Evolutionary conservation across 2,888 invertebrate species (phyloP), one percentile per base, ranked within the genome.

Genomic region (Ganaspis brasiliensis): DNA sequence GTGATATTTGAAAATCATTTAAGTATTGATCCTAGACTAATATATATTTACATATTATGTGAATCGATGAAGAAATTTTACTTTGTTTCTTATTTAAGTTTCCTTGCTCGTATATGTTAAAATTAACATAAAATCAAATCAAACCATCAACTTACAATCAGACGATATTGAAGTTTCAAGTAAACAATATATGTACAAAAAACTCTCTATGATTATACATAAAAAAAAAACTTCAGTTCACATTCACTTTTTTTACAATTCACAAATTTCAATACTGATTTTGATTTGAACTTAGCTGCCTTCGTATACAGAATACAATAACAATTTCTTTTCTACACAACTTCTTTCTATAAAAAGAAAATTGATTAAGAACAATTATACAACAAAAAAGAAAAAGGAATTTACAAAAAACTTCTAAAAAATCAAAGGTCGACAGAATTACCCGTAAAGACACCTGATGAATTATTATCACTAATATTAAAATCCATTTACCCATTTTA

Each of bases 21-120:
- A 67, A 71, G 77, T 84, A 77, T 74, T 80, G 73, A 72, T 82
- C 79, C 45, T 71, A 59, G 59, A 73, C 37, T 74, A 75, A 56
- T 56, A 78, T 71, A 79, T 80, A 82, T 75, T 56, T 80, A 79
- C 79, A 82, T 52, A 40, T 67, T 57, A 37, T 76, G 26, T 26
- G 26, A 24, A 21, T 31, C 31, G n/a, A 14, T 14, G 40, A 19
- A 8, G 24, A 40, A 40, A 40, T 35, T 14, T 12, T 21, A 45
- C 12, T 40, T 40, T 67, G 5, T 45, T 67, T 67, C n/a, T 45
- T 40, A 45, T 21, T 45, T 63, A 67, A 45, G 45, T 45, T 67
- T 21, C 40, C 40, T 40, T 67, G 40, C 24, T 40, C 63, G 40
- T 45, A 24, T 45, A 24, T 21, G 24, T 40, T 67, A 67, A 24